phyloP scores from a whole-genome alignment of 2,888 invertebrate genomes.

The Tricholauxania praeusta region DNA sequence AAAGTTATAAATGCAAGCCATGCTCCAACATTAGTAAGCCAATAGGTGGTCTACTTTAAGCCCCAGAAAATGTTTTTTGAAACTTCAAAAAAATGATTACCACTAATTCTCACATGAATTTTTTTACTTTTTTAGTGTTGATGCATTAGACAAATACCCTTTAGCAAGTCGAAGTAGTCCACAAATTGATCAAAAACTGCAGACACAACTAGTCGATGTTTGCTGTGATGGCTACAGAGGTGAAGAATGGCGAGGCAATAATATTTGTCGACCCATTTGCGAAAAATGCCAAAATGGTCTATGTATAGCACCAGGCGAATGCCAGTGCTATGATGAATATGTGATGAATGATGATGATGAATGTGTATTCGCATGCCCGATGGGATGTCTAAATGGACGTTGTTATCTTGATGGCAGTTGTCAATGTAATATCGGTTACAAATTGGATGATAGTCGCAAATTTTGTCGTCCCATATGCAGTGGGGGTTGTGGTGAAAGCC shows the following conservation, averaged over 20 bases:
- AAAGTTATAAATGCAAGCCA: too few species aligned
- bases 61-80: too few species aligned
- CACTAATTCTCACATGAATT: background rate
- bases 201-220: slow-evolving; percentile 73
- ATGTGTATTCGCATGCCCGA: slow-evolving; percentile 64
- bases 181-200: slow-evolving; percentile 68
- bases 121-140: slow-evolving; percentile 30
- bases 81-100: background rate
- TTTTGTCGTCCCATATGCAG: slow-evolving; percentile 75
- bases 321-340: slow-evolving; percentile 62
- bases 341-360: slow-evolving; percentile 62
- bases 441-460: slow-evolving; percentile 71
- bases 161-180: slow-evolving; percentile 46
- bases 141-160: slow-evolving; percentile 56
- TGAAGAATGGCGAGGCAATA: slow-evolving; percentile 49
- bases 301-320: slow-evolving; percentile 58
- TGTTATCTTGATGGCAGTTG: slow-evolving; percentile 75
- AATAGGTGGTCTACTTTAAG: too few species aligned
- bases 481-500: slow-evolving; percentile 55
- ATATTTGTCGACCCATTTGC: slow-evolving; percentile 55
- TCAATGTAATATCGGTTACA: slow-evolving; percentile 75
- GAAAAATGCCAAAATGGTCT: slow-evolving; percentile 62
- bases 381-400: slow-evolving; percentile 72
- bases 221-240: slow-evolving; percentile 78
- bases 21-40: too few species aligned